A percentile compares a stretch with the other conserved stretches of the same genome.
Evolutionary conservation across 2,888 invertebrate species (phyloP).

Genomic region (Zaprionus obscuricornis): DNA sequence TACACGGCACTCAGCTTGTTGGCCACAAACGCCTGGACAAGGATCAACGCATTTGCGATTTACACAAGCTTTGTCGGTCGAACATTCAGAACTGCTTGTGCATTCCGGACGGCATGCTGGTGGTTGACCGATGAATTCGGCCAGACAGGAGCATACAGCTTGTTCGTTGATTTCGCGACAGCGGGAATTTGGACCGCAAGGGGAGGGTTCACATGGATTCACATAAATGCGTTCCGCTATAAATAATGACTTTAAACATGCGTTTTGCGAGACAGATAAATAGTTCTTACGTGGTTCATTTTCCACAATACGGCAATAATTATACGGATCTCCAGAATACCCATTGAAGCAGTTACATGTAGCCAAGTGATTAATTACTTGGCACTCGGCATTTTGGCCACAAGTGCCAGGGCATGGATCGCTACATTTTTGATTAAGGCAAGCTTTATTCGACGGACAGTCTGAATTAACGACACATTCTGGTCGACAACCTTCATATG

Average conservation of each 20-base stretch:
- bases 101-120: constrained; percentile 88
- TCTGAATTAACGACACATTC: constrained; percentile 88
- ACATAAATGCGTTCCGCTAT: constrained; percentile 83
- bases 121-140: constrained; percentile 86
- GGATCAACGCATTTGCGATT: constrained; percentile 89
- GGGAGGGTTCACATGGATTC: constrained; percentile 90
- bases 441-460: constrained; percentile 88
- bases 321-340: constrained; percentile 88
- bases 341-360: constrained; percentile 86
- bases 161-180: constrained; percentile 89
- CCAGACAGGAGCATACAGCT: constrained; percentile 89
- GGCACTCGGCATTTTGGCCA: constrained; percentile 87
- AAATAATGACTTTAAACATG: constrained; percentile 26
- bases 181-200: constrained; percentile 92
- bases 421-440: constrained; percentile 86
- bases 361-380: constrained; percentile 87
- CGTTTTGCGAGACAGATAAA: not conserved
- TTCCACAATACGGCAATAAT: constrained; percentile 85
- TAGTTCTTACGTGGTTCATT: constrained; percentile 84
- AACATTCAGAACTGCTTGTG: constrained; percentile 89
- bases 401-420: constrained; percentile 88
- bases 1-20: constrained; percentile 89
- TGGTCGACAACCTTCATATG: constrained; percentile 89
- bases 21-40: constrained; percentile 89
- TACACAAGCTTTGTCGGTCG: constrained; percentile 87